Evolutionary conservation across 2,797 vertebrate genomes (phyloP).

Genomic region (Clamator glandarius): DNA sequence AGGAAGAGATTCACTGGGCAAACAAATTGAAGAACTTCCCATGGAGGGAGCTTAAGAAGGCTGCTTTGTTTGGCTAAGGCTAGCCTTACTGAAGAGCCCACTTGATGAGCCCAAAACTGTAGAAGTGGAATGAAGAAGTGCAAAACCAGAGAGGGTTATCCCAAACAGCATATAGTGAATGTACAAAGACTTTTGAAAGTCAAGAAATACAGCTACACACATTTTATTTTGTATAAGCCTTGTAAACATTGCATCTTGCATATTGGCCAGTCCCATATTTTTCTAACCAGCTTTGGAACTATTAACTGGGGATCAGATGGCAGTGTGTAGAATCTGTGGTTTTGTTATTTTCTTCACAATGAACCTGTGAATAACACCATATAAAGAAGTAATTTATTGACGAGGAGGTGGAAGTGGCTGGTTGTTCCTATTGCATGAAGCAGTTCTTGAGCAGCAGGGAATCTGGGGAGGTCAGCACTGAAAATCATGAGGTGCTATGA

Average conservation of each 20-base stretch:
- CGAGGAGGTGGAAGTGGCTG: neutral
- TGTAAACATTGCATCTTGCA: neutral
- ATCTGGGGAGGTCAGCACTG: neutral
- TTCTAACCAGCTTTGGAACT: neutral
- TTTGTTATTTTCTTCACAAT: constrained; percentile 9
- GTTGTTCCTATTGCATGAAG: neutral
- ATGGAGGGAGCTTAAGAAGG: neutral
- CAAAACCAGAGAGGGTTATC: neutral
- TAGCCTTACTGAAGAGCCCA: neutral
- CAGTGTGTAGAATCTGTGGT: neutral
- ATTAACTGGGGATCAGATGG: constrained; percentile 3
- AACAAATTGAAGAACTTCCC: neutral
- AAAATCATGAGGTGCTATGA: neutral
- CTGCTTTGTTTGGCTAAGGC: neutral
- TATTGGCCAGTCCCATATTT: neutral
- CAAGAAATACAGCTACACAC: neutral
- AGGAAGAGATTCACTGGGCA: neutral
- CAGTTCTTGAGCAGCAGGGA: neutral
- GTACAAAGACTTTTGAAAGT: neutral
- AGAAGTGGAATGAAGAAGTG: neutral
- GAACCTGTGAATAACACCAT: neutral
- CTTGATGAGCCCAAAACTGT: neutral
- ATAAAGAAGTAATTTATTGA: neutral
- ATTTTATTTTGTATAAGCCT: neutral
- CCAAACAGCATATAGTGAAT: neutral